Evolutionary conservation across 1,140 invertebrate species (phyloP).

Genomic region (Drosophila triauraria): DNA sequence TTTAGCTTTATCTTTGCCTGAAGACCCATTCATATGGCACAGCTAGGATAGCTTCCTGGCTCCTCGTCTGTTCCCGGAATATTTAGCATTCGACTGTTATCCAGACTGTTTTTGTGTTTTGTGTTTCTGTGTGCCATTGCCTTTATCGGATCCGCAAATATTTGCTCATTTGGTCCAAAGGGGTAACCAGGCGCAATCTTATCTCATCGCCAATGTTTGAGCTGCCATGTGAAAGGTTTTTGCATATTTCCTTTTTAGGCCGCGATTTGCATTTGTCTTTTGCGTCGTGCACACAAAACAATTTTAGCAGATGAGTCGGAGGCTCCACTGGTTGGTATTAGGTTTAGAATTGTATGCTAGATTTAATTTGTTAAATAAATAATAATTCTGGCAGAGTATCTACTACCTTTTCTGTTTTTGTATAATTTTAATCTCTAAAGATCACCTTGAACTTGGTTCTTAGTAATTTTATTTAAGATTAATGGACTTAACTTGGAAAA

Average conservation of each 20-base stretch:
- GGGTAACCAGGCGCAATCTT: conserved; percentile 25
- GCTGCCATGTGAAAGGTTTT: conserved; percentile 11
- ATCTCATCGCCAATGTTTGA: conserved; percentile 41
- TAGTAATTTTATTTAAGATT: no score
- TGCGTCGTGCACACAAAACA: conserved; percentile 2
- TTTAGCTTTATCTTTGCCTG: not conserved
- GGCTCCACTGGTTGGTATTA: no score
- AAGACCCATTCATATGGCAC: not conserved
- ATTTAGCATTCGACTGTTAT: conserved; percentile 21
- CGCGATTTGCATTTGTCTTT: conserved; percentile 22
- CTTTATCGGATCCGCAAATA: conserved; percentile 38
- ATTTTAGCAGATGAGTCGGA: not conserved
- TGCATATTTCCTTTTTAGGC: not conserved
- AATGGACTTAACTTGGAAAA: no score
- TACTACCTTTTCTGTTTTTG: no score
- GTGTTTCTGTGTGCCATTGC: not conserved
- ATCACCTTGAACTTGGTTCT: no score
- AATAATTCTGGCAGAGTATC: no score
- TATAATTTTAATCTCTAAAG: no score
- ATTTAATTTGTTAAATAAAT: no score
- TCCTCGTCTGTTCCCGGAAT: not conserved
- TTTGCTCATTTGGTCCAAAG: conserved; percentile 11
- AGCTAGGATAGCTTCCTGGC: not conserved
- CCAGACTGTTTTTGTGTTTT: not conserved
- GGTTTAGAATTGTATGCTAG: no score